Base-by-base conservation (phyloP, 53 echinoderm and acorn worm species). In the Actinopyga echinites region DNA sequence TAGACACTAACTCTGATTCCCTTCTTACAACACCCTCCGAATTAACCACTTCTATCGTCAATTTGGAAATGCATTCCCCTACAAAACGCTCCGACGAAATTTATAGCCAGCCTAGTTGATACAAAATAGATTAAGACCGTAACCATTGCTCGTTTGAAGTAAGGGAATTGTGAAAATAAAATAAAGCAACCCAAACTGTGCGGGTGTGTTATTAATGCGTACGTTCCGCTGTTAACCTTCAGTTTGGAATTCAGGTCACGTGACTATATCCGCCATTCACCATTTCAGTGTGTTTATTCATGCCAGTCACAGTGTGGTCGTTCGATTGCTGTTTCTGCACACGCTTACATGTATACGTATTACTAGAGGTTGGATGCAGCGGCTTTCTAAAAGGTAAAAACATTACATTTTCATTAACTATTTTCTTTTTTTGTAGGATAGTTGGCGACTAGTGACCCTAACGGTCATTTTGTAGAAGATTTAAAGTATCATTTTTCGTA, bases 251-350 rank as follows among this genome's bases (percentile, higher is more conserved):
- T 89, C 89, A 34, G 22, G 83, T 93, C 93, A 93, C 93, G 93
- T 93, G 93, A 93, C 87, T 49, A 57, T 82, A 90, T 90, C 85
- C 87, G 93, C 90, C 85, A 90, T 93, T 93, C 93, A 93, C 90
- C 90, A 84, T 68, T 71, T 38, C 71, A 40, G 40, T 36, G 71
- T 71, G 71, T 71, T 71, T 71, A 71, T 42, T 71, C 89, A 71
- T 71, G 71, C 71, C 43, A 71, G 8, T 42, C 71, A 68, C 38
- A 71, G 36, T 71, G 71, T 71, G 44, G 71, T 71, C 44, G 71
- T 71, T 38, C 22, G 71, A 40, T 71, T 42, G 42, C 71, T 40
- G 71, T 42, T 22, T 44, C n/a, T 71, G 44, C 71, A 71, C 71
- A 44, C 44, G 43, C 71, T 71, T 23, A 71, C n/a, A 25, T 71